Conservation (phyloP, 2,113 vertebrate genomes). For the Siniperca chuatsi region DNA sequence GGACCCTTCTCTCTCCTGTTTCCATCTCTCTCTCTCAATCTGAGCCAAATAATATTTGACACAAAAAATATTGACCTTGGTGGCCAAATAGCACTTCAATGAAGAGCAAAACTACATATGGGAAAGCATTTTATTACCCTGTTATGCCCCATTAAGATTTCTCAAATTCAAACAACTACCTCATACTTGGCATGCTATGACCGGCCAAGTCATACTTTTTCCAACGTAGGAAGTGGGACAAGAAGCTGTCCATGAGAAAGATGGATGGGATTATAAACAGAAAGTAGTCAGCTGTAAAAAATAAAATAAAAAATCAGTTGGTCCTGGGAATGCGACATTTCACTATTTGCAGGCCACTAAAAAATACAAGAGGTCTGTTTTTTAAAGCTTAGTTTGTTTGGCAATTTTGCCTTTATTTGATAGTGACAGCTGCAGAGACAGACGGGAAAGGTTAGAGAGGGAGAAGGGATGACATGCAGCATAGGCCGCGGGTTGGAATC, state of each 20-base stretch:
- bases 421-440: too few species aligned
- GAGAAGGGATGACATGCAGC: too few species aligned
- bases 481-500: too few species aligned
- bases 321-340: too few species aligned
- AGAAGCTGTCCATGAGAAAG: neutral
- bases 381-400: too few species aligned
- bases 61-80: conserved; percentile 1
- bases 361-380: too few species aligned
- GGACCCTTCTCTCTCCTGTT: neutral
- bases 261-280: neutral
- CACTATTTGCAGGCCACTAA: too few species aligned
- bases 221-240: neutral
- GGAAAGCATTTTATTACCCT: neutral
- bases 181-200: neutral
- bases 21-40: too few species aligned
- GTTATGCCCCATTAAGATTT: neutral
- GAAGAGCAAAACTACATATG: neutral
- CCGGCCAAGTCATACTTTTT: too few species aligned
- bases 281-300: neutral
- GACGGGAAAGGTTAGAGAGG: too few species aligned
- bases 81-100: neutral
- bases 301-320: too few species aligned
- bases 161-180: neutral
- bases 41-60: conserved; percentile 1
- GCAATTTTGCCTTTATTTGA: too few species aligned